Conservation (phyloP, 1,140 invertebrate genomes). For the Lepidotrigona ventralis region DNA sequence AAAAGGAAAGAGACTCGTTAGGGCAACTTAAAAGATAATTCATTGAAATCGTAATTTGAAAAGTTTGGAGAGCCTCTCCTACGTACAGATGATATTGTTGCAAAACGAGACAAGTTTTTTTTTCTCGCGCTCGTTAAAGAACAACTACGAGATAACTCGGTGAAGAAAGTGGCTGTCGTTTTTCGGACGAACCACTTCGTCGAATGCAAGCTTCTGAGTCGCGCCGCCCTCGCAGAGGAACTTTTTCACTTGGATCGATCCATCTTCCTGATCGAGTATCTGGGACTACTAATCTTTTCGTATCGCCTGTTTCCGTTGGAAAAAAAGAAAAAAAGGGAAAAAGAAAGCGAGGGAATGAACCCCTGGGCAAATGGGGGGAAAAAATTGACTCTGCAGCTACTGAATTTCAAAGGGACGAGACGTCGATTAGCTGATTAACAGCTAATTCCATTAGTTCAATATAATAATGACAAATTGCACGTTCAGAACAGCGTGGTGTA, state of each 20-base stretch:
- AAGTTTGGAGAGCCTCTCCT: background rate
- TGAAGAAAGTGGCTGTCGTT: slow-evolving; percentile 45
- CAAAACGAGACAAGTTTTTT: background rate
- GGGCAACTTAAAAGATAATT: background rate
- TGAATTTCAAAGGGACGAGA: background rate
- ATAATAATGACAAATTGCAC: too few species aligned
- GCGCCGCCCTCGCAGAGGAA: background rate
- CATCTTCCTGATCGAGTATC: slow-evolving; percentile 23
- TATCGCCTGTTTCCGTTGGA: background rate
- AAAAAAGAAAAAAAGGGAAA: background rate
- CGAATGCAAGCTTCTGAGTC: slow-evolving; percentile 30
- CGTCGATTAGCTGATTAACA: background rate
- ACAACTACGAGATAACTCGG: background rate
- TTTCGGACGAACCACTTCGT: slow-evolving; percentile 33
- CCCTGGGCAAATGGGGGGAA: background rate
- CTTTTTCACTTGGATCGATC: slow-evolving; percentile 36
- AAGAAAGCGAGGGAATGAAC: background rate
- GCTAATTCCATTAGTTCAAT: background rate
- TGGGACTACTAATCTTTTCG: slow-evolving; percentile 3
- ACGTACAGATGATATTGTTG: background rate
- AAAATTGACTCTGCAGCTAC: background rate
- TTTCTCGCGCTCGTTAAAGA: background rate
- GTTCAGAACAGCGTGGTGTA: too few species aligned
- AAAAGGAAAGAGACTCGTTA: too few species aligned
- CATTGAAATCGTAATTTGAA: background rate